Evolutionary conservation across 2,113 vertebrate genomes (phyloP), one percentile per base, ranked within the genome.

Genomic region (Sylvietta virens): DNA sequence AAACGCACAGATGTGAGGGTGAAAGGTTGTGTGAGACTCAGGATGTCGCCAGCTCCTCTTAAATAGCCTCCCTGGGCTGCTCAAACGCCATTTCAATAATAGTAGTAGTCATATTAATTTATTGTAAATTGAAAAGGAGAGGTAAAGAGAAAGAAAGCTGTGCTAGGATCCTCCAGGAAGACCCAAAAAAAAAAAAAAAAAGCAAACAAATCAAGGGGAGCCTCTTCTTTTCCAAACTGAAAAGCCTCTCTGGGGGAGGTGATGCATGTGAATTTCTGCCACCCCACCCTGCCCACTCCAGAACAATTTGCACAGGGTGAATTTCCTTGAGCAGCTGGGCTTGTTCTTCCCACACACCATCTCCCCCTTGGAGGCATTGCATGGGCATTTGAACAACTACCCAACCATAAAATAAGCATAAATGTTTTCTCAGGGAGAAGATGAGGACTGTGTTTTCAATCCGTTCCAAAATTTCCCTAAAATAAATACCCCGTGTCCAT

Each of bases 341-440:
- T 93, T 78, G 47, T 35, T 88, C 33, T 86, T 88, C 80, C 80
- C 83, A 77, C 30, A 20, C 26, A 4, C 74, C 92, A 60, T 27
- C 57, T 18, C 17, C 13, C n/a, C 64, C 69, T 58, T 4, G 5
- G 78, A 81, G 3, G 4, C 6, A 4, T 31, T 74, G 94, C 92
- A 96, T 88, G 95, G 94, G 72, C 95, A 90, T 96, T 93, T 95
- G 86, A 97, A 56, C 82, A 92, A 44, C 91, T 77, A 95, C 40
- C 51, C 88, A 94, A 71, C 81, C 87, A 67, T 86, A 71, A 96
- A 97, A 95, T 77, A 94, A 88, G 92, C 74, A 92, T 82, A 81
- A 95, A 85, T 90, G 64, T 88, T 95, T 93, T 95, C 84, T 86
- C 31, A 62, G 72, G 60, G 80, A 93, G 80, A 61, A n/a, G 69